These are phyloP conservation scores for Orius insidiosus DNA, from an alignment of 1,140 invertebrate species.

Conservation along the genomic window DNA sequence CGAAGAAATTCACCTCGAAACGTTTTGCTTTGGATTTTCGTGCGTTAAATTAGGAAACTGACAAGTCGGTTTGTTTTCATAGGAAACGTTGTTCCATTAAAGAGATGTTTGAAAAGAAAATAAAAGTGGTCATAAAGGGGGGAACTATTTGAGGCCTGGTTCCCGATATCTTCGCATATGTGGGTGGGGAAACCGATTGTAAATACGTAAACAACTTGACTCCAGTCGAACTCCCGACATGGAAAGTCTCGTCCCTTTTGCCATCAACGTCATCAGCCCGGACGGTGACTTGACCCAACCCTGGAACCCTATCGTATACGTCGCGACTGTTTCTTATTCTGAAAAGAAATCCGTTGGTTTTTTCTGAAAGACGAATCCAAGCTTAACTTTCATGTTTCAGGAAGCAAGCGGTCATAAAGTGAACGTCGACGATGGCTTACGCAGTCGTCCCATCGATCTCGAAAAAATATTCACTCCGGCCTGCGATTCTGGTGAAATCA, in stretches of 20 bases:
- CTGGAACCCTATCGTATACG: slow-evolving; percentile 7
- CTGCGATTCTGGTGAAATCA: slow-evolving; percentile 47
- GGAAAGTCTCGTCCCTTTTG: slow-evolving; percentile 1
- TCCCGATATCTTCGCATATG: too few species aligned
- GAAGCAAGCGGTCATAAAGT: slow-evolving; percentile 28
- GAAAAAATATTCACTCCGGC: slow-evolving; percentile 74
- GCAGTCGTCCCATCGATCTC: slow-evolving; percentile 45
- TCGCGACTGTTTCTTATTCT: not conserved
- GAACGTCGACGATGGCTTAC: slow-evolving; percentile 27
- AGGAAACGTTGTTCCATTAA: not conserved
- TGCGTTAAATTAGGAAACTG: too few species aligned
- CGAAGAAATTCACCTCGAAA: too few species aligned
- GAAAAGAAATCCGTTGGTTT: not conserved
- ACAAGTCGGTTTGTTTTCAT: not conserved
- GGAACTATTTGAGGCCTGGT: not conserved
- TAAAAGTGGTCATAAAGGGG: not conserved
- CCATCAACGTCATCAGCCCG: not conserved
- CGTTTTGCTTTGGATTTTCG: too few species aligned
- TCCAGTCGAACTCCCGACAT: too few species aligned
- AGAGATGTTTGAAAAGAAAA: slow-evolving; percentile 7
- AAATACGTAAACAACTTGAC: too few species aligned
- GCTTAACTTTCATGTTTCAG: slow-evolving; percentile 25
- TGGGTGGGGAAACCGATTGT: too few species aligned
- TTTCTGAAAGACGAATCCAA: too few species aligned
- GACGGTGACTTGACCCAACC: slow-evolving; percentile 6